Base-by-base conservation (phyloP, 2,888 invertebrate species). In the Isoperla grammatica region DNA sequence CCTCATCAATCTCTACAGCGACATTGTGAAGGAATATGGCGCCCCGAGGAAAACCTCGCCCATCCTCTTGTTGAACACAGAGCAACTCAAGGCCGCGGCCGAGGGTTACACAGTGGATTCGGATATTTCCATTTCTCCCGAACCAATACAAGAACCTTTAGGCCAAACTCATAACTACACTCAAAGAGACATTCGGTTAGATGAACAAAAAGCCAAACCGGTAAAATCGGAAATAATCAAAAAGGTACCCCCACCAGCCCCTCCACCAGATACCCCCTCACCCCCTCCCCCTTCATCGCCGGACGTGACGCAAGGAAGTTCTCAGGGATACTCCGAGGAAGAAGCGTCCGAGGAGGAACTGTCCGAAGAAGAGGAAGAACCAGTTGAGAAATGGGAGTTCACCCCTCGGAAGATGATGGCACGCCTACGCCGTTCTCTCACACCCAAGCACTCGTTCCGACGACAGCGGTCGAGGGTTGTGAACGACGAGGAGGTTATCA, bases 1-100 rank as follows among this genome's bases (percentile, higher is more conserved):
- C 0, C 84, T 87, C 0, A 86, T 87, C 13, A 88, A 88, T 74
- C 87, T 89, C 70, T 91, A 91, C 68, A 87, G 87, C 15, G 89
- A 86, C 70, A 84, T 91, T 64, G 87, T 91, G 1, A 83, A 82
- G 67, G 87, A 85, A 70, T 84, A 84, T 67, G 84, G 87, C 12
- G 84, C 87, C n/a, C 75, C 74, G 59, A 78, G 78, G 63, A 78
- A 76, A 68, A 71, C 76, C 6, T 70, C 74, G 49, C 75, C 79
- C 11, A 67, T 65, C 43, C 71, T 83, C 42, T 85, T 84, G 66
- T 75, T 85, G 19, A 81, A 82, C 66, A 81, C 81, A 5, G 83
- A 84, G 58, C 83, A 84, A 59, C 71, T 85, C 54, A 83, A 81
- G 68, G 79, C 78, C 61, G 79, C 81, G 0, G 82, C 81, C 48